Conservation (phyloP, 2,113 vertebrate genomes). For the Peromyscus californicus region DNA sequence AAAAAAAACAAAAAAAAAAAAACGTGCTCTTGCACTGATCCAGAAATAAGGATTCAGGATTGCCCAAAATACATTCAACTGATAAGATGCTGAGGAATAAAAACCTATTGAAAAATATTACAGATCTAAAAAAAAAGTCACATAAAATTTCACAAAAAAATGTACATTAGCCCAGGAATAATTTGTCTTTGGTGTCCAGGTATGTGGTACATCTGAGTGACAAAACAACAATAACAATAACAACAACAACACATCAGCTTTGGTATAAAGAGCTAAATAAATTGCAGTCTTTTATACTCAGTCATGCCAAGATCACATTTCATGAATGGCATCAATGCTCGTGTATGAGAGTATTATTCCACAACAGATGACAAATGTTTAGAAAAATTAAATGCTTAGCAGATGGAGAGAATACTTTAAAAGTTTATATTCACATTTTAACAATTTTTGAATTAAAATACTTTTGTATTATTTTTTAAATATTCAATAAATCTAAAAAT, state of each 20-base stretch:
- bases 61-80: neutral
- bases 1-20: too few relatives aligned
- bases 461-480: neutral
- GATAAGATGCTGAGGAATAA: neutral
- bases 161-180: neutral
- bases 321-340: neutral
- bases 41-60: neutral
- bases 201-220: neutral
- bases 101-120: neutral
- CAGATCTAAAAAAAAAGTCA: neutral
- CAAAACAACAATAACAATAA: neutral
- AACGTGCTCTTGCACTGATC: neutral
- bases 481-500: conserved; percentile 48
- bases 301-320: neutral
- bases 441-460: neutral
- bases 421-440: conserved; percentile 46
- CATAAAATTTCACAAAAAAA: neutral
- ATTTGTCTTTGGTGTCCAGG: neutral
- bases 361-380: neutral
- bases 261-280: neutral
- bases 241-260: neutral
- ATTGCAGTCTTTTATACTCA: neutral
- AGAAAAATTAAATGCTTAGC: conserved; percentile 9
- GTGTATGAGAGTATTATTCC: conserved; percentile 24
- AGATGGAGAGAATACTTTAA: neutral